These are phyloP conservation scores for Dicerorhinus sumatrensis DNA, from an alignment of 2,113 vertebrate species.

Conservation along the genomic window DNA sequence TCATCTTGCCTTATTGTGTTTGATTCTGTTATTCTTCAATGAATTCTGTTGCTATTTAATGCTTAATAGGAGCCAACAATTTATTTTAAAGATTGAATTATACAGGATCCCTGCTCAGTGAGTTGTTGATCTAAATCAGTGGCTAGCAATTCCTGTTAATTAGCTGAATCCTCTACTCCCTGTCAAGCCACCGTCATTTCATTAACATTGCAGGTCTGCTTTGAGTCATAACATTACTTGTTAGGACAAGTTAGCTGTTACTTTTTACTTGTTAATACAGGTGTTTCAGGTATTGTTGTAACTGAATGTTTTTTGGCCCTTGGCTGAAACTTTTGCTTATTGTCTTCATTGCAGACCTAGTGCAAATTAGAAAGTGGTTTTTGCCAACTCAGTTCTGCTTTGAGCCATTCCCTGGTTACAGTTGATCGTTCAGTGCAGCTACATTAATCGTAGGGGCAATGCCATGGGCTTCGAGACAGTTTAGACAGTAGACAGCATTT, in stretches of 20 bases:
- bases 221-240: constrained; percentile 31
- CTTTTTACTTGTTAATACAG: constrained; percentile 59
- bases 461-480: neutral
- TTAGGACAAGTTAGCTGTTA: constrained; percentile 46
- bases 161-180: neutral
- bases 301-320: constrained; percentile 79
- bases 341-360: constrained; percentile 69
- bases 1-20: neutral
- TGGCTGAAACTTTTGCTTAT: constrained; percentile 79
- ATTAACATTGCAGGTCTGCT: neutral
- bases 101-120: neutral
- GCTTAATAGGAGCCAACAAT: neutral
- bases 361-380: constrained; percentile 66
- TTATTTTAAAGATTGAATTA: constrained; percentile 20
- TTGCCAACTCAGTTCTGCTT: constrained; percentile 72
- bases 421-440: neutral
- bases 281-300: constrained; percentile 34
- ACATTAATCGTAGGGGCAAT: neutral
- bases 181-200: neutral
- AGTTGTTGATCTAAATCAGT: constrained; percentile 4
- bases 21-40: neutral
- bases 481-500: neutral
- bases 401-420: constrained; percentile 57
- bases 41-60: neutral
- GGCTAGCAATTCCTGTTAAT: neutral